phyloP scores from a whole-genome alignment of 1,140 invertebrate genomes.

The Babylonia areolata region DNA sequence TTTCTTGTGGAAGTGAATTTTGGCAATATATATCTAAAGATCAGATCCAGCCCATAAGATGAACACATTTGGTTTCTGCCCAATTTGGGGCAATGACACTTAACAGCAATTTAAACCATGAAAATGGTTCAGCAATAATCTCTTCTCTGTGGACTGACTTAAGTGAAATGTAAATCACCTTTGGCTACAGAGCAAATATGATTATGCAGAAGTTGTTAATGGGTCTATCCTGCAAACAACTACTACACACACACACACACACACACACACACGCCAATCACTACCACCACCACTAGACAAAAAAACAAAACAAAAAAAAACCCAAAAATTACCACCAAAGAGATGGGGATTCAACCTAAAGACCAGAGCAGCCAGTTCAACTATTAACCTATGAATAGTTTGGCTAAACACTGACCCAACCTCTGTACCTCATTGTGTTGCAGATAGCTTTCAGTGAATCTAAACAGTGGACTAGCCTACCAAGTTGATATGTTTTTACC shows the following conservation, averaged over 20 bases:
- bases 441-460: too few species aligned
- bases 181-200: background rate
- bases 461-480: too few species aligned
- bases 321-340: too few species aligned
- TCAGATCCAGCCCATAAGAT: background rate
- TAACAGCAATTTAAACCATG: background rate
- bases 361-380: too few species aligned
- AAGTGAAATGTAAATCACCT: background rate
- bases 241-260: background rate
- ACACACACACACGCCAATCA: background rate
- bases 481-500: too few species aligned
- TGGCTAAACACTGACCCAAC: too few species aligned
- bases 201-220: background rate
- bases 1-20: background rate
- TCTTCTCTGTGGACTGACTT: background rate
- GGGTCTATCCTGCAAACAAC: background rate
- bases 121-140: background rate
- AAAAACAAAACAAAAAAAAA: background rate
- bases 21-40: background rate
- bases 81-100: conserved; percentile 6
- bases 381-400: too few species aligned
- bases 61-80: background rate
- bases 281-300: background rate
- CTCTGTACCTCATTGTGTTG: too few species aligned
- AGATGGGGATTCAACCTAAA: too few species aligned